Conservation (phyloP, 2,113 vertebrate genomes). For the Sylvia atricapilla region DNA sequence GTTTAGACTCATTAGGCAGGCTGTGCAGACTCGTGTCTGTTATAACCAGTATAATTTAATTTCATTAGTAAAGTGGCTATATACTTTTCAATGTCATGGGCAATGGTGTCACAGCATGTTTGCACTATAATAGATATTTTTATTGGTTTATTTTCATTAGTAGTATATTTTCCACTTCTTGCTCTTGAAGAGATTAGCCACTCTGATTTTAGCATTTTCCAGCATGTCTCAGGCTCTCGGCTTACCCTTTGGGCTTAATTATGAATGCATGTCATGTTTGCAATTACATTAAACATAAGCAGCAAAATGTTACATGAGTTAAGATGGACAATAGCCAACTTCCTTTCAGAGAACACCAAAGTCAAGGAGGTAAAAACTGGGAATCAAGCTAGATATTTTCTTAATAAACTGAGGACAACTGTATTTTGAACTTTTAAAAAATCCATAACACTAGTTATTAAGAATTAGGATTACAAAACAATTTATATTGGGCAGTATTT, state of each 20-base stretch:
- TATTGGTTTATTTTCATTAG: conserved; percentile 47
- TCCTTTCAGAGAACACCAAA: conserved; percentile 25
- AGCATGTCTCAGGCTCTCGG: not conserved
- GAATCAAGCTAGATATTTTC: conserved; percentile 12
- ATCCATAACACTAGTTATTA: not conserved
- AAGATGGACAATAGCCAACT: conserved; percentile 65
- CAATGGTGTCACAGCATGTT: not conserved
- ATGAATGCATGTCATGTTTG: conserved; percentile 58
- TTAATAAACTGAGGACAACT: not conserved
- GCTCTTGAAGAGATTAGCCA: conserved; percentile 13
- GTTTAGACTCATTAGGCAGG: conserved; percentile 14
- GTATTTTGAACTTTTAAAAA: not conserved
- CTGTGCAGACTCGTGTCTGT: conserved; percentile 5
- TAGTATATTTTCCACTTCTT: conserved; percentile 13
- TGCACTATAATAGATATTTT: not conserved
- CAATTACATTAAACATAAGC: conserved; percentile 66
- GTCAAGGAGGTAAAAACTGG: conserved; percentile 20
- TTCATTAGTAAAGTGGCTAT: conserved; percentile 8
- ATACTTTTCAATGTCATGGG: conserved; percentile 5
- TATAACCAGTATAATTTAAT: conserved; percentile 22
- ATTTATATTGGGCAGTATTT: not conserved
- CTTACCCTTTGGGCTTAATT: conserved; percentile 50
- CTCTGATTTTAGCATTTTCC: conserved; percentile 17
- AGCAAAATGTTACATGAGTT: conserved; percentile 64
- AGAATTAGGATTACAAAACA: not conserved